Conservation (phyloP, 37 sponge, comb jelly and placozoan species). For the Tethya wilhelma region DNA sequence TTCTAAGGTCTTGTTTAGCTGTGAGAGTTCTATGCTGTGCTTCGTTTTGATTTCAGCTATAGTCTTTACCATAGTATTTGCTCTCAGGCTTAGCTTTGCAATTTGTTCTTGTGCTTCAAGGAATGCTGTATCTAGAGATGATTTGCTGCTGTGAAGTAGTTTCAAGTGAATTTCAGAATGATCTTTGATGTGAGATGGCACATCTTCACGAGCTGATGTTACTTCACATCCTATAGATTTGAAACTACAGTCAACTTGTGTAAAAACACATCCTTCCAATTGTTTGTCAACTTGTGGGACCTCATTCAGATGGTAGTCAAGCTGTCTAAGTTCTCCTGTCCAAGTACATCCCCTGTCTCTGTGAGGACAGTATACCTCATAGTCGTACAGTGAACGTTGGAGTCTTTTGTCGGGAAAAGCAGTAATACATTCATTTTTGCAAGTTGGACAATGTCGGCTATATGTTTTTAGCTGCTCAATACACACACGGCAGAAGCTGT, state of each 20-base stretch:
- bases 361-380: constrained; percentile 16
- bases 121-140: too few relatives aligned
- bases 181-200: too few relatives aligned
- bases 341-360: constrained; percentile 29
- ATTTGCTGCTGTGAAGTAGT: too few relatives aligned
- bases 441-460: constrained; percentile 30
- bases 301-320: constrained; percentile 11
- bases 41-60: too few relatives aligned
- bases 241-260: not conserved
- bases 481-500: constrained; percentile 38
- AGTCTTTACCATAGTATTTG: too few relatives aligned
- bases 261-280: constrained; percentile 13
- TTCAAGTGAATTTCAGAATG: too few relatives aligned
- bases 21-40: too few relatives aligned
- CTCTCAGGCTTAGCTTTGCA: too few relatives aligned
- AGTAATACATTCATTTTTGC: constrained; percentile 5
- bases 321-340: constrained; percentile 26
- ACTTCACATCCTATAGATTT: too few relatives aligned
- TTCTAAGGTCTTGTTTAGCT: too few relatives aligned
- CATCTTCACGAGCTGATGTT: too few relatives aligned
- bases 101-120: too few relatives aligned
- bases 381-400: constrained; percentile 4
- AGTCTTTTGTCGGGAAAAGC: not conserved
- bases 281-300: not conserved
- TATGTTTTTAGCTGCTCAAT: constrained; percentile 12